Base-by-base conservation (phyloP, 2,797 vertebrate genomes). In the Lithobates pipiens region DNA sequence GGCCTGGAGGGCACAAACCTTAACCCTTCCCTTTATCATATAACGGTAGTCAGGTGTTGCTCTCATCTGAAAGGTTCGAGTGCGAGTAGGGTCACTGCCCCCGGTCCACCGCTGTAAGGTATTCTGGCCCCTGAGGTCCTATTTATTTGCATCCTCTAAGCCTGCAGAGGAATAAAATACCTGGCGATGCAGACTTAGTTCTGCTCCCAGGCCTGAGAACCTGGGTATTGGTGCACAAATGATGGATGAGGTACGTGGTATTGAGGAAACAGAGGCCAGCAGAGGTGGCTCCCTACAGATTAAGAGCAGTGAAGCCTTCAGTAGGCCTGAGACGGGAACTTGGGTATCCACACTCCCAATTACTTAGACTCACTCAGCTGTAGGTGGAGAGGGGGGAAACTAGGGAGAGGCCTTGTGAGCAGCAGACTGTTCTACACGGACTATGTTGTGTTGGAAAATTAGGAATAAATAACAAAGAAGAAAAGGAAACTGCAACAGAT, bases 261-360 rank as follows among this genome's bases (percentile, higher is more conserved):
- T 83, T 69, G 50, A 63, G 81, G 80, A 87, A 80, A 70, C 85
- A 75, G 81, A 79, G 85, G 85, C 36, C 85, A 83, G 81, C 85
- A 75, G 85, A 86, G 85, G 85, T 87, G 81, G 73, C 85, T 87
- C 85, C 85, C 85, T 79, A 77, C 76, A 87, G 85, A 87, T 87
- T 87, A 87, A 75, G 85, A 81, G 85, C 85, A 87, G 70, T 83
- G 85, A 87, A 83, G 85, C 85, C 76, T 87, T 77, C 44, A 87
- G 67, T 65, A 83, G 83, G 61, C 76, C 81, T 69, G 69, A 79
- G 70, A 82, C 76, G 72, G 57, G 57, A 65, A 83, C 76, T 70
- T 74, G 76, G 76, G 69, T 83, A 87, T 68, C 85, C 76, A 76
- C 65, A 87, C 63, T 87, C 80, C 80, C 76, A 87, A 87, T 87